These are phyloP conservation scores for Pelecanus crispus DNA, from an alignment of 2,113 vertebrate species.

Conservation along the genomic window DNA sequence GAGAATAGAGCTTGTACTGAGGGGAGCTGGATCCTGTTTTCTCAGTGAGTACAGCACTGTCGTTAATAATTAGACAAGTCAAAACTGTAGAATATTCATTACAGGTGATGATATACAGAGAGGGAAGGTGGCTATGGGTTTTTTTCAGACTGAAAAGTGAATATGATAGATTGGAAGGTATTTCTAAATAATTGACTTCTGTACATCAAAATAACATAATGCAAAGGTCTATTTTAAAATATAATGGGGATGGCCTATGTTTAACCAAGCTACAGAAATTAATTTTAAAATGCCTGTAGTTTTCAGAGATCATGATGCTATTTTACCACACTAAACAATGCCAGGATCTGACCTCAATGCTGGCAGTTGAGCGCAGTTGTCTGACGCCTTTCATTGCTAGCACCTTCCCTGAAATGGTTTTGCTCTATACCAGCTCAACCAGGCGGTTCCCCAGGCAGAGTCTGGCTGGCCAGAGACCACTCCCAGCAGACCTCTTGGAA, in stretches of 20 bases:
- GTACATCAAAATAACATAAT: neutral
- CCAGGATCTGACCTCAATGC: rapidly evolving
- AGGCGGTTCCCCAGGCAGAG: neutral
- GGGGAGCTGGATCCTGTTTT: neutral
- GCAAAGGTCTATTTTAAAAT: neutral
- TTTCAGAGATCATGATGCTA: neutral
- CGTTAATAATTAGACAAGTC: neutral
- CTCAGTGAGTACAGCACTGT: neutral
- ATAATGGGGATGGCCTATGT: neutral
- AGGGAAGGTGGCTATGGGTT: neutral
- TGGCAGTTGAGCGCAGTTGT: neutral
- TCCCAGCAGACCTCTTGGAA: neutral
- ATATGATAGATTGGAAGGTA: neutral
- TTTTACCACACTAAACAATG: neutral
- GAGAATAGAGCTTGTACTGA: neutral
- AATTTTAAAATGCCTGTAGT: neutral
- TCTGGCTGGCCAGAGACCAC: neutral
- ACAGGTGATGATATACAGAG: neutral
- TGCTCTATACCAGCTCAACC: neutral
- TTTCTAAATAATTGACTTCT: neutral
- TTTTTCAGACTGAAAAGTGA: neutral
- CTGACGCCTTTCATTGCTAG: neutral
- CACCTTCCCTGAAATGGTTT: neutral
- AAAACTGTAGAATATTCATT: neutral
- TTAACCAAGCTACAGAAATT: neutral